Evolutionary conservation across 2,888 invertebrate genomes (phyloP).

Genomic region (Dichetophora obliterata): DNA sequence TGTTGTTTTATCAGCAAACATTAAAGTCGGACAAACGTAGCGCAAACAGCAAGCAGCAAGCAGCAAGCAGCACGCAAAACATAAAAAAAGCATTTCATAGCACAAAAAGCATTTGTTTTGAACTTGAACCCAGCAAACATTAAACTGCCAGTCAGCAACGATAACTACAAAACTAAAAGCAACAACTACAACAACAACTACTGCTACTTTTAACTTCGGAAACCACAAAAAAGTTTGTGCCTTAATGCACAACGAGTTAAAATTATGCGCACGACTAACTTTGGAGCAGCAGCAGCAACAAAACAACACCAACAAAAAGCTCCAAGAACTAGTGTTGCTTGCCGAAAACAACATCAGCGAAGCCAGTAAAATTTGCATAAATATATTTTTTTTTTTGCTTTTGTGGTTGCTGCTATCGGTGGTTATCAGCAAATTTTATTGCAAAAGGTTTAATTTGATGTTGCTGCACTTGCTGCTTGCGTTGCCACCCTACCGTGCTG

Average conservation of each 20-base stretch:
- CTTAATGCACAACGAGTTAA: constrained; percentile 13
- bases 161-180: not conserved
- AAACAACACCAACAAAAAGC: not conserved
- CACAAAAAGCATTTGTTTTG: constrained; percentile 7
- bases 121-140: constrained; percentile 22
- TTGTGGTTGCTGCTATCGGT: not conserved
- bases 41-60: not conserved
- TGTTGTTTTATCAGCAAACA: not conserved
- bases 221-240: not conserved
- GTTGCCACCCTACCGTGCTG: no score
- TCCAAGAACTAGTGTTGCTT: not conserved
- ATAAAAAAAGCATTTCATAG: not conserved
- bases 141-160: not conserved
- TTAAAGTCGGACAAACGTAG: not conserved
- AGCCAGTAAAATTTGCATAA: not conserved
- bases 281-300: constrained; percentile 1
- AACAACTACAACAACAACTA: not conserved
- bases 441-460: not conserved
- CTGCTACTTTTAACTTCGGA: not conserved
- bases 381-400: not conserved
- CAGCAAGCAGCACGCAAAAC: not conserved
- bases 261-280: constrained; percentile 20
- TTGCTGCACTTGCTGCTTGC: no score
- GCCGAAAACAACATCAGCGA: not conserved
- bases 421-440: not conserved